phyloP scores from a whole-genome alignment of 2,797 vertebrate species.

The Siniperca scherzeri region DNA sequence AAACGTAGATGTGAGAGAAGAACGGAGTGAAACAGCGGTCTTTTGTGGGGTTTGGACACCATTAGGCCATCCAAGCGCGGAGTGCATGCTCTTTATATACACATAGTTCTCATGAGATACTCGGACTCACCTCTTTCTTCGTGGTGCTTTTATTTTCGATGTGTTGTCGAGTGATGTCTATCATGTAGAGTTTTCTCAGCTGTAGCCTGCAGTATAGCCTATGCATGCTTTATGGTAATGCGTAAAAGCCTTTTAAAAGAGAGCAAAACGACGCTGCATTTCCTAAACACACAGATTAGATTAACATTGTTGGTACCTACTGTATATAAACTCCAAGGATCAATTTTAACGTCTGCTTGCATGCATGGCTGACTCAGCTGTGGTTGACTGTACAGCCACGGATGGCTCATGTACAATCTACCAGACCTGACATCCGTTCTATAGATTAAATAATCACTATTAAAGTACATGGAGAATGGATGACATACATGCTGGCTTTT shows the following conservation, averaged over 20 bases:
- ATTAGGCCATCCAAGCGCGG: background rate
- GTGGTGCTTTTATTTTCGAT: background rate
- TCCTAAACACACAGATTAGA: background rate
- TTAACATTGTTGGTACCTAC: background rate
- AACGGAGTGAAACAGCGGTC: rapidly evolving
- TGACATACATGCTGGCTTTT: background rate
- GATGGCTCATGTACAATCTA: background rate
- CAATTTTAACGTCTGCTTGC: background rate
- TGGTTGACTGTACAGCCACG: background rate
- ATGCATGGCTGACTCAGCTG: background rate
- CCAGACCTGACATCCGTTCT: background rate
- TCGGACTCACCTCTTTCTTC: background rate
- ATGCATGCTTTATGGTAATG: background rate
- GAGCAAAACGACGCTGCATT: background rate
- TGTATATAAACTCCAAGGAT: background rate
- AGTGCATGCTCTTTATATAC: background rate
- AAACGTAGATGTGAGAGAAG: background rate
- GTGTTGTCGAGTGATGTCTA: background rate
- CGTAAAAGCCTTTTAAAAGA: background rate
- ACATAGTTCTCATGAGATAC: background rate
- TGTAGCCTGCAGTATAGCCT: background rate
- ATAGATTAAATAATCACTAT: background rate
- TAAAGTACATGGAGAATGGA: background rate
- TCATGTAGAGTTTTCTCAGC: background rate
- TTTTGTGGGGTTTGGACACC: background rate